Conservation (phyloP, 2,113 vertebrate genomes). For the Gymnocephalus cernua region DNA sequence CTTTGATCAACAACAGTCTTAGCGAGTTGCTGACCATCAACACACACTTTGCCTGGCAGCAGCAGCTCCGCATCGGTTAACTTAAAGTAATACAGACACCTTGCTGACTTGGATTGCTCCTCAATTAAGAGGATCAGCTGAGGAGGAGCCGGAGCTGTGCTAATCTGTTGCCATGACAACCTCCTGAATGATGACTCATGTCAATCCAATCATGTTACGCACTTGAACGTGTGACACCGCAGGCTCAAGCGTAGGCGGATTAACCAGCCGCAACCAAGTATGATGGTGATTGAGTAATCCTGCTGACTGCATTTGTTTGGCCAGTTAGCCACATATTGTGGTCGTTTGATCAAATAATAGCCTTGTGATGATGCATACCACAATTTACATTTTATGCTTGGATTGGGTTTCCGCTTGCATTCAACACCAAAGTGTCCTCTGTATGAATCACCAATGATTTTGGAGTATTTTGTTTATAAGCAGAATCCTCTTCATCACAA, state of each 20-base stretch:
- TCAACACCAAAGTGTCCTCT: background rate
- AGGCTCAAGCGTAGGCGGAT: background rate
- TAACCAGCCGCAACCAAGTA: constrained; percentile 28
- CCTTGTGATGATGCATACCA: background rate
- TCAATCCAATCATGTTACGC: background rate
- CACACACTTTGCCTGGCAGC: constrained; percentile 44
- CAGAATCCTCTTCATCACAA: constrained; percentile 35
- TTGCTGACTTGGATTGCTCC: constrained; percentile 41
- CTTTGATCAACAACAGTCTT: constrained; percentile 61
- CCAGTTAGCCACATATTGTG: constrained; percentile 11
- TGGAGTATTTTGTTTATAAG: constrained; percentile 19
- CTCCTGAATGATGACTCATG: constrained; percentile 2
- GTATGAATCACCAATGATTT: constrained; percentile 12
- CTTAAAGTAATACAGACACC: constrained; percentile 58
- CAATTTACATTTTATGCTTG: constrained; percentile 29
- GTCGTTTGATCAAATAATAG: constrained; percentile 30
- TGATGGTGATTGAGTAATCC: constrained; percentile 32
- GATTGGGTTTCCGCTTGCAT: constrained; percentile 27
- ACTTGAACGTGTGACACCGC: constrained; percentile 6
- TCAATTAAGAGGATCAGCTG: constrained; percentile 68
- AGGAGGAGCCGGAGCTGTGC: constrained; percentile 7
- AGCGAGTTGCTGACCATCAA: constrained; percentile 36
- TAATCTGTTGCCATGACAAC: constrained; percentile 65
- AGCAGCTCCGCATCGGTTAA: background rate
- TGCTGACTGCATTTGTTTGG: constrained; percentile 30